These are phyloP conservation scores for Tetheella fluctuosa DNA, from an alignment of 2,888 invertebrate species.

Conservation along the genomic window DNA sequence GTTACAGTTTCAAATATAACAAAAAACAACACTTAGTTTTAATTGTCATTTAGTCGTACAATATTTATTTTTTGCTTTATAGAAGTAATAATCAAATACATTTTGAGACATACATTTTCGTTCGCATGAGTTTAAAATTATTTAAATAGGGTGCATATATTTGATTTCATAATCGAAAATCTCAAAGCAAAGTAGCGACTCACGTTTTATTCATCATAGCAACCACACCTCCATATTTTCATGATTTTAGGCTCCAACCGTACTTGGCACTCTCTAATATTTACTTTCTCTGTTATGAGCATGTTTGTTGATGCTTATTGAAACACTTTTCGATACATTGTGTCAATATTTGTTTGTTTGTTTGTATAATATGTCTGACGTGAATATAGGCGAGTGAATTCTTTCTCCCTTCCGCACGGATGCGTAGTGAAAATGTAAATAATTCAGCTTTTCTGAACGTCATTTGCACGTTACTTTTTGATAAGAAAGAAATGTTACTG, in stretches of 20 bases:
- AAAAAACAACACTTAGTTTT: too few relatives aligned
- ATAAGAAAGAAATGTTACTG: neutral
- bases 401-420: neutral
- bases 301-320: constrained; percentile 58
- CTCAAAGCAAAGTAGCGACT: too few relatives aligned
- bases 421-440: neutral
- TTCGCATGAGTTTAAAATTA: too few relatives aligned
- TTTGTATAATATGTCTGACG: constrained; percentile 41
- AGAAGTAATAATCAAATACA: too few relatives aligned
- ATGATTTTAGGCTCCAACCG: neutral
- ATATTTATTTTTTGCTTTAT: too few relatives aligned
- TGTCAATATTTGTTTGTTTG: constrained; percentile 57
- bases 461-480: neutral
- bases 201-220: too few relatives aligned
- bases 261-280: constrained; percentile 41
- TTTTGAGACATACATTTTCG: too few relatives aligned
- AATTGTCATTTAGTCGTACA: too few relatives aligned
- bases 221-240: neutral
- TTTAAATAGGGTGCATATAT: too few relatives aligned
- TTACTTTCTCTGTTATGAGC: constrained; percentile 50
- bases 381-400: neutral
- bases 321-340: constrained; percentile 58
- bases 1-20: too few relatives aligned
- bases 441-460: neutral
- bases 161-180: too few relatives aligned